Conservation (phyloP, 1,140 invertebrate genomes). For the Anastrepha ludens region DNA sequence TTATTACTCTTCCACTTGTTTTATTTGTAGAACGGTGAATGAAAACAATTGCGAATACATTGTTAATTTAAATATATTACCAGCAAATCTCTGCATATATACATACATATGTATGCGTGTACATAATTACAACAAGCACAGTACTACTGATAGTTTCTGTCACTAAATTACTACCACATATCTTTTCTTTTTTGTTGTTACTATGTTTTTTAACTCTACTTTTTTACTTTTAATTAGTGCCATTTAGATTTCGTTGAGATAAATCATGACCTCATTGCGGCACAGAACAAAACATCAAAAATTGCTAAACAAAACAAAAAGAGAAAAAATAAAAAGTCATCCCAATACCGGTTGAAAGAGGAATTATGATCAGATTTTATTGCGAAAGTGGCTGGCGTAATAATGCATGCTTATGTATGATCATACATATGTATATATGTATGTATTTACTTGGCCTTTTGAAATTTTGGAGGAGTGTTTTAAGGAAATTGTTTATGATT, state of each 20-base stretch:
- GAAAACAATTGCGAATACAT: background rate
- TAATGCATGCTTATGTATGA: too few relatives aligned
- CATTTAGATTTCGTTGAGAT: slow-evolving; percentile 37
- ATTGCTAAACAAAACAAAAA: background rate
- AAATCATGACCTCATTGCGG: slow-evolving; percentile 41
- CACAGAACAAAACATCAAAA: background rate
- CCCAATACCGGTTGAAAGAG: slow-evolving; percentile 1
- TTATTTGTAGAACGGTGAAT: too few relatives aligned
- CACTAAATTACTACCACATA: background rate
- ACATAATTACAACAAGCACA: background rate
- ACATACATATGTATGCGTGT: background rate
- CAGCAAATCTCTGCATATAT: background rate
- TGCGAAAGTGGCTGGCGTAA: background rate
- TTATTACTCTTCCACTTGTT: too few relatives aligned
- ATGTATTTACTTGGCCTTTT: background rate
- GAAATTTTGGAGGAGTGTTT: background rate
- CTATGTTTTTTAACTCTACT: background rate
- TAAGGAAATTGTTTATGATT: background rate
- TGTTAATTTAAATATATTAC: background rate
- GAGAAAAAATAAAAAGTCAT: background rate
- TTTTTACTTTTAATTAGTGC: slow-evolving; percentile 14
- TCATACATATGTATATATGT: too few relatives aligned
- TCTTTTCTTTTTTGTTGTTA: background rate
- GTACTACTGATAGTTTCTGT: background rate
- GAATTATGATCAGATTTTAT: background rate